Evolutionary conservation across 2,113 vertebrate species (phyloP).

Genomic region (Stegostoma tigrinum): DNA sequence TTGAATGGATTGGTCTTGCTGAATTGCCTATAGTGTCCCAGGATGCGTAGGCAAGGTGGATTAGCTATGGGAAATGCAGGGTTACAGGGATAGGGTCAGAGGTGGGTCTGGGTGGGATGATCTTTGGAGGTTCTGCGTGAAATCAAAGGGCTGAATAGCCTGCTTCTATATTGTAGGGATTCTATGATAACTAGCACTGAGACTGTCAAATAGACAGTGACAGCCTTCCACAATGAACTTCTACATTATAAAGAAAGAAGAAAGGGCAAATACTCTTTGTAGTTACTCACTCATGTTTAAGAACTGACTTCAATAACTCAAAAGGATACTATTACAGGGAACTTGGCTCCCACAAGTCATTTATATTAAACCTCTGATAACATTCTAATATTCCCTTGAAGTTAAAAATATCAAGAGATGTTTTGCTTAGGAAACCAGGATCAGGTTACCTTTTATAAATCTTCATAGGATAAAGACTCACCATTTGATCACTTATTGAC

Average conservation of each 20-base stretch:
- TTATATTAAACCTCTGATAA: background rate
- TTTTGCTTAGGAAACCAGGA: background rate
- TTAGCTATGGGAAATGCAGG: too few species aligned
- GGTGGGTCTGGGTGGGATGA: too few species aligned
- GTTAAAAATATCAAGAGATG: background rate
- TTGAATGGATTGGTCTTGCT: too few species aligned
- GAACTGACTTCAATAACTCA: background rate
- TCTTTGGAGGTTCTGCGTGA: too few species aligned
- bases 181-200: conserved; percentile 40
- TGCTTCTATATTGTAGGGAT: too few species aligned
- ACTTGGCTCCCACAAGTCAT: background rate
- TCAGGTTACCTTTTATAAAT: background rate
- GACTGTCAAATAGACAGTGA: conserved; percentile 56
- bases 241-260: conserved; percentile 44
- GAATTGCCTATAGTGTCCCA: too few species aligned
- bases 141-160: too few species aligned
- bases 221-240: conserved; percentile 48
- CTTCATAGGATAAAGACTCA: background rate
- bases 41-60: too few species aligned
- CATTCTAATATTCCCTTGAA: background rate
- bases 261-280: conserved; percentile 52
- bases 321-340: background rate
- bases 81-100: too few species aligned
- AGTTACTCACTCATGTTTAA: conserved; percentile 48
- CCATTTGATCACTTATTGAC: background rate